Percentiles rank a stretch among this genome's conserved stretches.
Conservation (phyloP, 2,888 invertebrate species). For the Amiota minor region DNA sequence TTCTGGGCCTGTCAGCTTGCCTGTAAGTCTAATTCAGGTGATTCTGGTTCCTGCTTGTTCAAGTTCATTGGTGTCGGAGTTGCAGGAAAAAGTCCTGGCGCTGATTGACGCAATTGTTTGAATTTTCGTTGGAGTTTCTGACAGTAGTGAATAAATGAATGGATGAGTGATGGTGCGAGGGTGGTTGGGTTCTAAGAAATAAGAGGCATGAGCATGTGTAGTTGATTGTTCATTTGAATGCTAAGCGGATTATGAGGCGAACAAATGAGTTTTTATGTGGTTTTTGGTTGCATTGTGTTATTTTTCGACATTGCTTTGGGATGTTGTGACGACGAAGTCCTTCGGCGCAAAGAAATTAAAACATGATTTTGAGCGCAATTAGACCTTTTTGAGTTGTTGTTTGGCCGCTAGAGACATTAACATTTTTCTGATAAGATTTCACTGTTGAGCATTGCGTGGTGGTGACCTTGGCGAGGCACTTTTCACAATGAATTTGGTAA, state of each 20-base stretch:
- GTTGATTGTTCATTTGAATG: constrained; percentile 9
- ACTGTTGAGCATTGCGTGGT: no score
- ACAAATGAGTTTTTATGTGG: neutral
- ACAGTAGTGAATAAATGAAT: neutral
- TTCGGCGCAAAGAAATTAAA: neutral
- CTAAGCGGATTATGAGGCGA: constrained; percentile 10
- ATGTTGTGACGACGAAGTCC: neutral
- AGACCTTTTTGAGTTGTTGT: no score
- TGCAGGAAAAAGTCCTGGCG: neutral
- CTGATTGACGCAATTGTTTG: constrained; percentile 27
- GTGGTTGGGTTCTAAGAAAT: neutral
- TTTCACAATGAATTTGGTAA: no score
- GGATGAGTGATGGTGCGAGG: neutral
- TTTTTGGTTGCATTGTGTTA: neutral
- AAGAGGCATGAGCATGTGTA: no score
- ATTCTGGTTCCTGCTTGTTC: neutral
- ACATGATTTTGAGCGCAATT: constrained; percentile 9
- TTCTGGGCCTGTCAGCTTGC: neutral
- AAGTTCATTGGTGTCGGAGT: neutral
- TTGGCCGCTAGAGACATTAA: no score
- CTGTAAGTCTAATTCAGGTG: neutral
- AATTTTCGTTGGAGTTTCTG: constrained; percentile 6
- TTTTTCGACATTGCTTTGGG: no score
- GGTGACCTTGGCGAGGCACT: no score
- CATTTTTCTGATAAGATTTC: no score